A percentile compares a stretch with the other conserved stretches of the same genome.
phyloP scores from a whole-genome alignment of 2,797 vertebrate genomes.

The Centropyge bicolor region DNA sequence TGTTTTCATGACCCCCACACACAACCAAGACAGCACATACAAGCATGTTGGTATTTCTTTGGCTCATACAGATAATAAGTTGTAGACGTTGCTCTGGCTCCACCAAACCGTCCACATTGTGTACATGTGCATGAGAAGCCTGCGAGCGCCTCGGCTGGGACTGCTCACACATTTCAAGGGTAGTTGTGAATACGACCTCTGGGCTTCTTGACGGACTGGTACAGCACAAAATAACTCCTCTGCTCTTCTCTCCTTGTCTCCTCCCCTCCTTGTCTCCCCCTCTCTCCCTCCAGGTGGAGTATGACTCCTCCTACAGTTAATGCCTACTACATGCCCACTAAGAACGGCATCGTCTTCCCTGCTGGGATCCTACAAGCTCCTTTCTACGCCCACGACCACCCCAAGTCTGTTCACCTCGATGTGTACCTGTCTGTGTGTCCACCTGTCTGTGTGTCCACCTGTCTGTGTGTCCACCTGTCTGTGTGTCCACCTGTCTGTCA shows the following conservation, averaged over 20 bases:
- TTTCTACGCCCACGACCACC: slow-evolving; percentile 94
- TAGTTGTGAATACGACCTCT: neutral
- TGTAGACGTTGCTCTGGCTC: no score
- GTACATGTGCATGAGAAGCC: no score
- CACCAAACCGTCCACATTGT: no score
- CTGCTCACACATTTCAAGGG: neutral
- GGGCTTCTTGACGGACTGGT: neutral
- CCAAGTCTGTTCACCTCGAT: slow-evolving; percentile 87
- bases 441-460: slow-evolving; percentile 13
- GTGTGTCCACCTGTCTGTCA: slow-evolving; percentile 9
- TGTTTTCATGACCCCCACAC: no score
- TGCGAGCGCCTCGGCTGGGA: no score
- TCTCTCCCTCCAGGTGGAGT: slow-evolving; percentile 90
- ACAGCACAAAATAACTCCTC: slow-evolving; percentile 15
- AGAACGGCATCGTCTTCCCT: slow-evolving; percentile 97
- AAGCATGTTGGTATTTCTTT: no score
- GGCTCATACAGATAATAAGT: no score
- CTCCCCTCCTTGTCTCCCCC: no score
- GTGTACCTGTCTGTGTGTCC: slow-evolving; percentile 23
- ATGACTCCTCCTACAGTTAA: slow-evolving; percentile 99
- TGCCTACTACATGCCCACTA: slow-evolving; percentile 97
- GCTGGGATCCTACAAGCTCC: slow-evolving; percentile 98
- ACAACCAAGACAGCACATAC: no score
- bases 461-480: slow-evolving; percentile 23
- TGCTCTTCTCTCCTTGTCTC: neutral